Conservation (phyloP, 2,888 invertebrate species). For the Megalurothrips usitatus region DNA sequence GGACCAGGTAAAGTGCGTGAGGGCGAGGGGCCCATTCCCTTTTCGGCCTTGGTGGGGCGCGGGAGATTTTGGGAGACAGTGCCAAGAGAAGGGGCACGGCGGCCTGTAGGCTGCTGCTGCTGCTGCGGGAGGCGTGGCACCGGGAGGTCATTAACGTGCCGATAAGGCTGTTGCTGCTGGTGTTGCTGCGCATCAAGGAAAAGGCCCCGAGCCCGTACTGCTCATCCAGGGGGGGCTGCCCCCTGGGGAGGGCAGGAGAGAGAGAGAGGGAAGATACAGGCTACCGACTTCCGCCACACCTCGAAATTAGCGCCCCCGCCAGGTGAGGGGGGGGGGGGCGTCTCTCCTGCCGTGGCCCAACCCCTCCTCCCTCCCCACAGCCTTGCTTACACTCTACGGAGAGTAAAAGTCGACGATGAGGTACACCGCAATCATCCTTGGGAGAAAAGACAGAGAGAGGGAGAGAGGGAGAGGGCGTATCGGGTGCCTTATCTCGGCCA, state of each 20-base stretch:
- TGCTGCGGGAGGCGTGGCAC: neutral
- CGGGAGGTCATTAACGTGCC: slow-evolving; percentile 5
- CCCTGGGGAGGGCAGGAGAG: neutral
- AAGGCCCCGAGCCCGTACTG: too few species aligned
- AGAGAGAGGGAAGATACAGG: neutral
- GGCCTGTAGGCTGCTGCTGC: too few species aligned
- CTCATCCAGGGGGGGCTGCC: neutral
- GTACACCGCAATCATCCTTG: neutral
- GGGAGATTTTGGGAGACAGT: too few species aligned
- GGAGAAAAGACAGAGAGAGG: neutral
- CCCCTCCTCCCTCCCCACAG: neutral
- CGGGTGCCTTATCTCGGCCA: too few species aligned
- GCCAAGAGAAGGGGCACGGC: too few species aligned
- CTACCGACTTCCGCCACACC: neutral
- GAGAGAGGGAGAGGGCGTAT: neutral
- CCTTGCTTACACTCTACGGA: too few species aligned
- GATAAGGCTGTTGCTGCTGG: neutral
- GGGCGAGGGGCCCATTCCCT: neutral
- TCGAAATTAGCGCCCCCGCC: neutral
- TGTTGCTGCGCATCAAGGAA: neutral
- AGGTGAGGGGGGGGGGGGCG: neutral
- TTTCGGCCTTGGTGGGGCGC: too few species aligned
- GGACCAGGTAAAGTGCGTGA: neutral
- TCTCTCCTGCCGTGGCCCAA: neutral
- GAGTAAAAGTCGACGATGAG: neutral